These are phyloP conservation scores for Araneus ventricosus DNA, from an alignment of 1,140 invertebrate genomes.

Conservation along the genomic window DNA sequence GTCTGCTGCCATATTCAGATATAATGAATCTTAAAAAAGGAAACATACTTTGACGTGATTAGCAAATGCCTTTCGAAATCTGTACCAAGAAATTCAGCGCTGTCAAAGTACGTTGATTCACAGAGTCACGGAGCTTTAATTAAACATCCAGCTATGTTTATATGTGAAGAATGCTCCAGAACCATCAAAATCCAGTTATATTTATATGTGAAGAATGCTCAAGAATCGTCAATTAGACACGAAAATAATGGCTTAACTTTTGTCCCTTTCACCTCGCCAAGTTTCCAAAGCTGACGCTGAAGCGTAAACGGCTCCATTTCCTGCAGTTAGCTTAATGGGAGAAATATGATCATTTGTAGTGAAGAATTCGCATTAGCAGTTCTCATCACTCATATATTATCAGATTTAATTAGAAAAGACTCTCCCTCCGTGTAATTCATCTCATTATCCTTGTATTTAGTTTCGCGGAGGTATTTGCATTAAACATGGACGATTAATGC, in stretches of 20 bases:
- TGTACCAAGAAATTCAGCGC: too few species aligned
- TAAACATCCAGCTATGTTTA: not conserved
- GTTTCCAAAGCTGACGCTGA: not conserved
- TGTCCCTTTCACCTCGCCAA: not conserved
- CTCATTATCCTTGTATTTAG: not conserved
- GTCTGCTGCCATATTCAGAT: too few species aligned
- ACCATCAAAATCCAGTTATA: not conserved
- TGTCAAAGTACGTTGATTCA: not conserved
- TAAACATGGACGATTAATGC: not conserved
- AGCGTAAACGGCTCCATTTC: not conserved
- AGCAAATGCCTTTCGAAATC: not conserved
- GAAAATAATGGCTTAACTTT: conserved; percentile 2
- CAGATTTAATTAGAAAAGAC: conserved; percentile 24
- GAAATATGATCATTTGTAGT: not conserved
- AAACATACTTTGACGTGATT: not conserved
- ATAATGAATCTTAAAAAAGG: too few species aligned
- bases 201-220: not conserved
- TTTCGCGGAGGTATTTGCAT: not conserved
- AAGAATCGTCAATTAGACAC: not conserved
- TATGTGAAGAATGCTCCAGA: not conserved
- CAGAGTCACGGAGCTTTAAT: not conserved
- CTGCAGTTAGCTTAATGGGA: not conserved
- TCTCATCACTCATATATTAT: not conserved
- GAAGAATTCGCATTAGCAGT: not conserved
- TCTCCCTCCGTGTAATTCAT: not conserved